Evolutionary conservation across 2,888 invertebrate species (phyloP), one percentile per base, ranked within the genome.

Genomic region (Andrena hattorfiana): DNA sequence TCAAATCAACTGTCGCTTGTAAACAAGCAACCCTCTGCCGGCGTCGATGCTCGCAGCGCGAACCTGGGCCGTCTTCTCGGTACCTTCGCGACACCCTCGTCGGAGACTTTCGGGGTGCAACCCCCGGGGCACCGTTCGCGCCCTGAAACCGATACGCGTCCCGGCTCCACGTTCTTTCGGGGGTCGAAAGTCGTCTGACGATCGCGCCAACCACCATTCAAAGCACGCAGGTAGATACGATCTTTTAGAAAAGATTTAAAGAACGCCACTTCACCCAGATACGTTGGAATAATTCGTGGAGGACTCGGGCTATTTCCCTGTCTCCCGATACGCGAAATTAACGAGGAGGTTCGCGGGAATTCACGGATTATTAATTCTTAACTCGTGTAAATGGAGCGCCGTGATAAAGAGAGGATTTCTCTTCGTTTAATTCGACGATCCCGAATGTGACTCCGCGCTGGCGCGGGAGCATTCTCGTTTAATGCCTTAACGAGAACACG

Each of bases 1-100:
- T 93, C 93, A 94, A 94, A 94, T 94, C 93, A 93, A 92, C 92
- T 89, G 90, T 89, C 93, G 91, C 89, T 94, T 93, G 93, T 92
- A 91, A 91, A 91, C 90, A 90, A 91, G 88, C 88, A 81, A 84
- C 77, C 85, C 87, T 86, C 70, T 77, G 84, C 20, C 81, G 77
- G 69, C 69, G 76, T 74, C 74, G 81, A 83, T 87, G 83, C 77
- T 86, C 60, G 82, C 69, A 70, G 59, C 75, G 69, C 73, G 77
- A 85, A 70, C 49, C 60, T 75, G 28, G 63, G 63, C 66, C 67
- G 35, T 81, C 80, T 78, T 87, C 79, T 71, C 35, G 75, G 42
- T 66, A 63, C 74, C 82, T 78, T 82, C 32, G 62, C 71, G 67
- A 77, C 81, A 67, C 76, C 77, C 69, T 69, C 28, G 5, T 32